Evolutionary conservation across 2,113 vertebrate genomes (phyloP).

Genomic region (Phylloscopus whistleri): DNA sequence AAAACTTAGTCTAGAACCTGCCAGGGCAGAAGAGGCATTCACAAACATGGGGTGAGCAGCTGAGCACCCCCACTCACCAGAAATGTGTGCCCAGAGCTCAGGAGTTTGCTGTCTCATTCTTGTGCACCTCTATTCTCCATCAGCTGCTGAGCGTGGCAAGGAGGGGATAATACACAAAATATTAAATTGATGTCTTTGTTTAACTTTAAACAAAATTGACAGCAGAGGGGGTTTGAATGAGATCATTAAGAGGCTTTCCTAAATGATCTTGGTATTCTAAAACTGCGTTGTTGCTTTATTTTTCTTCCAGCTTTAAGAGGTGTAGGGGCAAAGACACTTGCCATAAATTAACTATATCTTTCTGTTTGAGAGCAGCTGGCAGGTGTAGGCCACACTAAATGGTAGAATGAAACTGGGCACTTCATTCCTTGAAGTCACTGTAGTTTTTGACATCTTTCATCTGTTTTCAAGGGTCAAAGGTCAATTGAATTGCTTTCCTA

Average conservation of each 20-base stretch:
- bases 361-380: background rate
- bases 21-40: background rate
- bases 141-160: background rate
- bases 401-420: background rate
- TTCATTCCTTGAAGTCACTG: background rate
- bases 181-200: background rate
- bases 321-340: background rate
- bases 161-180: background rate
- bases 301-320: background rate
- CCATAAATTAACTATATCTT: background rate
- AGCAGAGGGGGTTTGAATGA: background rate
- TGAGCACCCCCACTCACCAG: background rate
- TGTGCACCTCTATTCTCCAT: background rate
- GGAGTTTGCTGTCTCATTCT: background rate
- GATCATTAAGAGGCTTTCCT: background rate
- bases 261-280: background rate
- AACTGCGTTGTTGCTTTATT: background rate
- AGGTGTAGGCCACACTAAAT: background rate
- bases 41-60: background rate
- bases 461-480: background rate
- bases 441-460: background rate
- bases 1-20: background rate
- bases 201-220: background rate
- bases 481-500: background rate
- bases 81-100: rapidly evolving